Evolutionary conservation across 2,797 vertebrate species (phyloP), one percentile per base, ranked within the genome.

Genomic region (Coilia nasus): DNA sequence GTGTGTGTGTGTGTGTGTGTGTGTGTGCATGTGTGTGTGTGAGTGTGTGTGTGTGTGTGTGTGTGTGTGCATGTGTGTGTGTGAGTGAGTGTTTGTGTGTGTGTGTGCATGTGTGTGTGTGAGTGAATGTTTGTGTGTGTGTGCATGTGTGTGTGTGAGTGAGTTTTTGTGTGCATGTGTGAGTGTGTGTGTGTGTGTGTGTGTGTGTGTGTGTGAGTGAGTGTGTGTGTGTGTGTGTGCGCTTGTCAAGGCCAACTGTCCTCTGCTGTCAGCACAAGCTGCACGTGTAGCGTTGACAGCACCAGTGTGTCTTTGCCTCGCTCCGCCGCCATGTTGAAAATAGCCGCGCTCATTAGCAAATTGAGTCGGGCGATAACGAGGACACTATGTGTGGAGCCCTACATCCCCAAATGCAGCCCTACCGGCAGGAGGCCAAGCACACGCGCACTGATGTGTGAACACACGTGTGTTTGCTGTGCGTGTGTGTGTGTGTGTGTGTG

Each of bases 371-470:
- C 94, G 94, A 71, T 71, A 71, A 71, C 67, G 15, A 71, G 67
- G 28, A 28, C 15, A 6, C 14, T 31, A 19, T 41, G 35, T 94
- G 94, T 94, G 94, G 95, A 91, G 92, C 94, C 93, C 90, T 92
- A 90, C 94, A 92, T 94, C 93, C 90, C 92, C 91, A 94, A 94
- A 92, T 91, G 85, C 91, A 89, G 94, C 92, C 95, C 93, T 96
- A 97, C 96, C 95, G 97, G 94, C 94, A 94, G 93, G 95, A 96
- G 92, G 96, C 95, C 96, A 97, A 97, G 97, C 97, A 97, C 94
- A 84, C 93, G 94, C 96, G 97, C 97, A 97, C 95, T 97, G 97
- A 98, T 96, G 87, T 95, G 95, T 97, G 97, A 96, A 96, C 96
- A 64, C 25, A 94, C 90, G 83, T 41, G 35, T 41, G 2, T 41